Base-by-base conservation (phyloP, 2,113 vertebrate genomes). In the Ivindomyrus marchei region DNA sequence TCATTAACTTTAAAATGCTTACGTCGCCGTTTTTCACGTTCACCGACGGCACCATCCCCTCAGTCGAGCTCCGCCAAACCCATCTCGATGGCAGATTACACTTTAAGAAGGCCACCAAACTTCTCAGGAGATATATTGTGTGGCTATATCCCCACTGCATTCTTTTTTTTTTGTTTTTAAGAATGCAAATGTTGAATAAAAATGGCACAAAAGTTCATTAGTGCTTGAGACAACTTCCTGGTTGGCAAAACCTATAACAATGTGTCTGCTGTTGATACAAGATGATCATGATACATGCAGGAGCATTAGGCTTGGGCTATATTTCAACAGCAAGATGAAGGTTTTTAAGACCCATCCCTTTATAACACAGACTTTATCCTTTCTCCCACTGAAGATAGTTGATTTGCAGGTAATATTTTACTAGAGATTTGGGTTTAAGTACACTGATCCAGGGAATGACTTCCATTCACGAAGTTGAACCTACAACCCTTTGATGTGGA, bases 1-100 rank as follows among this genome's bases (percentile, higher is more conserved):
- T 89, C 39, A 89, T 91, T 85, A 89, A 86, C 56, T 62, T 87
- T 39, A 45, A 88, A 90, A 87, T 84, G 89, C 89, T 53, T 80
- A 88, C 85, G 21, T 58, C 39, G 88, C 74, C 42, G 36, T n/a
- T 49, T 91, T 88, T 39, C 52, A 70, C 46, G 13, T 74, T 88
- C 39, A 53, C 49, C 83, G 8, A 84, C 3, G 17, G 80, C 45
- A 24, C 39, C 21, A 0, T 47, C 19, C 19, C 9, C 24, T 10
- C 36, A 85, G 45, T 42, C 17, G 74, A 7, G 74, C 36, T 17
- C 4, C 15, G 17, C 36, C 36, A 4, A 19, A 42, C 15, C 17
- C 31, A 80, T 42, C 36, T 5, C 17, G 15, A 80, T 3, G 31
- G 70, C 70, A 77, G 13, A 31, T 6, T 42, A 39, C 6, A 7